Base-by-base conservation (phyloP, 2,113 vertebrate genomes). In the Caretta caretta region DNA sequence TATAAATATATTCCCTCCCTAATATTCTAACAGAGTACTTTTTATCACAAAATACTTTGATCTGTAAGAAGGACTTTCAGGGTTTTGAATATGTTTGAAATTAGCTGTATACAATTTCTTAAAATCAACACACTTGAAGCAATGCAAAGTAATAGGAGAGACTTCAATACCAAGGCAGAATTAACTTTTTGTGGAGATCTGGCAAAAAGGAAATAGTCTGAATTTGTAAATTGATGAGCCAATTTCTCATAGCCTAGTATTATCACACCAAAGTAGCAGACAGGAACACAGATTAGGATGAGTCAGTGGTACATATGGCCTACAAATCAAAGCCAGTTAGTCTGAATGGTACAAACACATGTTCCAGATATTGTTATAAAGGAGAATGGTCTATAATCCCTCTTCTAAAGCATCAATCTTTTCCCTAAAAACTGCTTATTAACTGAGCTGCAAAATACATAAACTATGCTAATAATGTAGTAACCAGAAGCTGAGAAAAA, bases 401-500 rank as follows among this genome's bases (percentile, higher is more conserved):
- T 92, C 89, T 94, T 92, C 88, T 92, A 87, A 96, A 96, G 89
- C 93, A 97, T 96, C 97, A 94, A 38, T 98, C 94, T 94, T 76
- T 75, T 95, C 95, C 92, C 94, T 93, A 94, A 95, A 80, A 97
- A 94, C 92, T 90, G 97, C 96, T 97, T 98, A 98, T 97, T 97
- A 98, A 96, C 92, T 87, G 92, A 96, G 93, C 93, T 96, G 91
- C 94, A 90, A 97, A 98, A 97, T 92, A 95, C 91, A 97, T 97
- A 96, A 97, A 97, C 97, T 97, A 96, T 98, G 96, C 93, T 97
- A 98, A 98, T 98, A 96, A 92, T 27, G 5, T 94, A 94, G 94
- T 91, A 94, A 96, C 94, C 93, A 96, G 94, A 90, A 97, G 93
- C 92, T 97, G 94, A 95, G 79, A 95, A 90, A 94, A 95, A 92